Evolutionary conservation across 2,888 invertebrate genomes (phyloP), one percentile per base, ranked within the genome.

Genomic region (Hyposoter didymator): DNA sequence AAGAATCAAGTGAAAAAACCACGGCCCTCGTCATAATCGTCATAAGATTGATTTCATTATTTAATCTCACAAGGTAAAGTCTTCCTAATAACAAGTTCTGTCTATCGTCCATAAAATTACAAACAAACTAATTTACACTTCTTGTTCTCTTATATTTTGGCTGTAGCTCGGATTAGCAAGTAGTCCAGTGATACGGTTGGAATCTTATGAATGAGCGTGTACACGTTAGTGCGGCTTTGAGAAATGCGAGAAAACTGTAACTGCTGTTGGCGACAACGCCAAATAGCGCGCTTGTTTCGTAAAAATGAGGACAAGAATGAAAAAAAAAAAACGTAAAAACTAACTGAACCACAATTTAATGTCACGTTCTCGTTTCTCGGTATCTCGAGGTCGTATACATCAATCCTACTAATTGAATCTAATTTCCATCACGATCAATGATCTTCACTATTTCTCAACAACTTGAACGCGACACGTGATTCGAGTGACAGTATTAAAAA

Each of bases 351-450:
- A 79, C 79, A 55, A 66, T 66, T 79, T 75, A 76, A 66, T 70
- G 85, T 70, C 76, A 59, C n/a, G 85, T 39, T 75, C 85, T 67
- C 55, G 79, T 67, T 85, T 79, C 82, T 55, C 69, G 45, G 28
- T 32, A n/a, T 67, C 47, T 28, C 82, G 85, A 85, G 85, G 85
- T 82, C 82, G 55, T 49, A 85, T 59, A 59, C 28, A 59, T 82
- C 72, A 79, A 82, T 85, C 64, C 62, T 66, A 76, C 72, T 85
- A 82, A 85, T 85, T 82, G 82, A 73, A 82, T 75, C 66, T 82
- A 72, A 82, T 85, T 59, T 59, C 45, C 59, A 75, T 43, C 49
- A 32, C 49, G 59, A 62, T 59, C 78, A 79, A 79, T 66, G 75
- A 75, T 82, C 79, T 76, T 66, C 45, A 66, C 69, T 47, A 72